A percentile compares a stretch with the other conserved stretches of the same genome.
Conservation (phyloP, 2,888 invertebrate genomes). For the Troides helena region DNA sequence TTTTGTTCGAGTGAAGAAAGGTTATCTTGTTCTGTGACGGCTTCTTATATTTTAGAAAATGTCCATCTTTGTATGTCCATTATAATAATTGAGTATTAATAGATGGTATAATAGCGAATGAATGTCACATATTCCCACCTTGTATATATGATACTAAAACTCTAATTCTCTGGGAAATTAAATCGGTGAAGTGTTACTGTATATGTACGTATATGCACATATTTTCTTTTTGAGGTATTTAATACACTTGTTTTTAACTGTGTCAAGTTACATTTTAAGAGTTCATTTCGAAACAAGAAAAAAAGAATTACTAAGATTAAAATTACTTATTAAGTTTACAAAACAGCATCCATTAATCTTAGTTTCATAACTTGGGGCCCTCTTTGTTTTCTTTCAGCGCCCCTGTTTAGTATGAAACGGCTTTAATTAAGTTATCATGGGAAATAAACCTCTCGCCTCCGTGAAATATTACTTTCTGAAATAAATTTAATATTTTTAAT, state of each 20-base stretch:
- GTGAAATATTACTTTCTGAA: conserved; percentile 58
- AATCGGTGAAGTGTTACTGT: too few species aligned
- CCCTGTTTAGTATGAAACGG: conserved; percentile 54
- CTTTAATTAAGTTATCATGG: conserved; percentile 75
- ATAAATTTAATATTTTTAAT: conserved; percentile 52
- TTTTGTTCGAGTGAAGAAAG: conserved; percentile 9
- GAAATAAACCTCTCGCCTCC: conserved; percentile 63
- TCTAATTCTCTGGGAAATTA: too few species aligned
- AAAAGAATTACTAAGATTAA: conserved; percentile 40
- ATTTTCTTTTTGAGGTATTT: background rate
- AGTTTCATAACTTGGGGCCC: conserved; percentile 63
- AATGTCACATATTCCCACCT: background rate
- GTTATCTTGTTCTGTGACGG: background rate
- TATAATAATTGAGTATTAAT: background rate
- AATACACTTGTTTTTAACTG: conserved; percentile 2
- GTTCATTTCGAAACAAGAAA: conserved; percentile 17
- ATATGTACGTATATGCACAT: too few species aligned
- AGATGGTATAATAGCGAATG: background rate
- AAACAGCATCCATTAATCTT: conserved; percentile 69
- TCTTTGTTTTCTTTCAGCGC: conserved; percentile 60
- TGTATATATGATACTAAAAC: too few species aligned
- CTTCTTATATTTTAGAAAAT: background rate
- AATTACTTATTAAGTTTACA: conserved; percentile 64
- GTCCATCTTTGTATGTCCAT: background rate
- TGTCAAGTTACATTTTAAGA: conserved; percentile 15